Evolutionary conservation across 2,888 invertebrate species (phyloP), one percentile per base, ranked within the genome.

Genomic region (Megalurothrips usitatus): DNA sequence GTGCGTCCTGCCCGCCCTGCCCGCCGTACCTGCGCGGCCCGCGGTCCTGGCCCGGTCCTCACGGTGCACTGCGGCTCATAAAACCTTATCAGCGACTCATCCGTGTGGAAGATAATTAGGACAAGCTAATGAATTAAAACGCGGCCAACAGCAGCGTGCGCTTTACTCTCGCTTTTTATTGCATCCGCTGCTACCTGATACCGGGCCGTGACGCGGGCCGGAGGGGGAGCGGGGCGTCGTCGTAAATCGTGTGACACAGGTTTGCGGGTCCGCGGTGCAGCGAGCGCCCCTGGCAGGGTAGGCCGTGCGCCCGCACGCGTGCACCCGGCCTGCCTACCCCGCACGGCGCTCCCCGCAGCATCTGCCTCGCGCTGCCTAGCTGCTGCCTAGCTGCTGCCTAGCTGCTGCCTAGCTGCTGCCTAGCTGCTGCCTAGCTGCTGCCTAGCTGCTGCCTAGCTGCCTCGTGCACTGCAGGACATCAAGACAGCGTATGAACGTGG

Each of bases 111-210:
- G 68, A 75, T 75, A 75, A 75, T 75, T 75, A 75, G 68, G 68
- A 75, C 68, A 75, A 43, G 68, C 26, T 75, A 75, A 75, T 75
- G 68, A 75, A 75, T 75, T 75, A 26, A 11, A 12, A 19, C 19
- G 68, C 26, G 68, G 68, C 12, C 68, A 12, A 43, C 34, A 43
- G 34, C 34, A 43, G n/a, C n/a, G n/a, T 43, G 34, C 34, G 34
- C 34, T 43, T 43, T 43, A 43, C 34, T 43, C 34, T 43, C 34
- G 34, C 58, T 19, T 58, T 75, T 75, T 75, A 75, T 26, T 75
- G 68, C 68, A 75, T 75, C 68, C 68, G 68, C 68, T 63, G 63
- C 12, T 58, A 58, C n/a, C 68, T 58, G 58, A 58, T 58, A 26
- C 23, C 9, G 68, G 9, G 26, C 12, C 26, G 68, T 26, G 9